A percentile compares a stretch with the other conserved stretches of the same genome.
These are phyloP conservation scores for Aepyceros melampus DNA, from an alignment of 2,113 vertebrate species.

Conservation along the genomic window DNA sequence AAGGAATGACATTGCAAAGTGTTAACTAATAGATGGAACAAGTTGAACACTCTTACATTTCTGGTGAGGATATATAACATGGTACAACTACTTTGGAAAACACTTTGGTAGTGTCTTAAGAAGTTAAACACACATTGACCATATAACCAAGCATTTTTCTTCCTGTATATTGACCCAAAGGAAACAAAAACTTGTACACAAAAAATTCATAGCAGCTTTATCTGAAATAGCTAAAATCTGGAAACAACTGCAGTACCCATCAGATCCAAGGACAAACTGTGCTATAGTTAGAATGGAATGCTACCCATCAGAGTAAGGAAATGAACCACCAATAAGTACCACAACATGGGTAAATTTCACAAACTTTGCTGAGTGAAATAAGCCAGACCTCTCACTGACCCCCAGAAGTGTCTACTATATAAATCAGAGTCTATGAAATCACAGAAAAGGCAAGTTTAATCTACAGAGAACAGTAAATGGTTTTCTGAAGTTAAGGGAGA, in stretches of 20 bases:
- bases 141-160: background rate
- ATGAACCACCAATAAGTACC: background rate
- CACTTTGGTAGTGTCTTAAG: background rate
- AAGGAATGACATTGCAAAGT: background rate
- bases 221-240: background rate
- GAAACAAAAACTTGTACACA: background rate
- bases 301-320: background rate
- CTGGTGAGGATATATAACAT: background rate
- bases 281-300: background rate
- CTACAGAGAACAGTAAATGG: background rate
- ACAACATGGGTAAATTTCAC: background rate
- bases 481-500: background rate
- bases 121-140: background rate
- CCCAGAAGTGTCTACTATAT: background rate
- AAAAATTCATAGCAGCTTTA: background rate
- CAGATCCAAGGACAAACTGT: background rate
- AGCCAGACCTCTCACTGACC: background rate
- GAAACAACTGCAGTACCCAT: background rate
- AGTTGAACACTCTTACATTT: background rate
- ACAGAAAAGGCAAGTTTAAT: background rate
- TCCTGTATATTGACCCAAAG: background rate
- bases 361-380: background rate
- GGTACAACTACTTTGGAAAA: background rate
- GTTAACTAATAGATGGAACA: background rate
- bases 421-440: background rate